Percentiles rank a stretch among this genome's conserved stretches.
Conservation (phyloP, 2,797 vertebrate species). For the Clamator glandarius region DNA sequence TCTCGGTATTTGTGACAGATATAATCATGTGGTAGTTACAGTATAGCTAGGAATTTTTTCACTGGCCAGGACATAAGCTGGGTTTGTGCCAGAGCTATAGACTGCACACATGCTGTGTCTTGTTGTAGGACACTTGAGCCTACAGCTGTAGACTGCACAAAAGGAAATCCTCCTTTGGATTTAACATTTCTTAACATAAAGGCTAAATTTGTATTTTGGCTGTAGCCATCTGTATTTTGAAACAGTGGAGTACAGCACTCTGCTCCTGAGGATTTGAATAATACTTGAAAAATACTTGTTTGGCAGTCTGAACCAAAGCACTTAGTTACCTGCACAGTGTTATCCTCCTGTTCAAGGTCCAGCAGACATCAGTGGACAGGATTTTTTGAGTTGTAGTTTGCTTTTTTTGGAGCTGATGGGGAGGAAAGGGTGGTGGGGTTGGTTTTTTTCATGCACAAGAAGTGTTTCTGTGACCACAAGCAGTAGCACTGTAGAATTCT, state of each 20-base stretch:
- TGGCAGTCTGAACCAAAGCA: neutral
- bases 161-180: conserved; percentile 44
- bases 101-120: neutral
- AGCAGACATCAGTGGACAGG: neutral
- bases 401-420: neutral
- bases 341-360: neutral
- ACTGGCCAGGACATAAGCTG: neutral
- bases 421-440: no score
- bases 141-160: conserved; percentile 39
- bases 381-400: neutral
- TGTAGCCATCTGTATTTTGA: neutral
- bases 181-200: neutral
- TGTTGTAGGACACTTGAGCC: neutral
- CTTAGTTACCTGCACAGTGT: neutral
- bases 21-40: neutral
- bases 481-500: neutral
- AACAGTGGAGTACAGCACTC: neutral
- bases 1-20: conserved; percentile 4
- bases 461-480: neutral
- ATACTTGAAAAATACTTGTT: conserved; percentile 36
- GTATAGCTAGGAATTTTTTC: neutral
- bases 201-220: conserved; percentile 45
- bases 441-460: neutral
- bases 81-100: neutral
- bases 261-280: conserved; percentile 28